phyloP scores from a whole-genome alignment of 2,888 invertebrate species.

The Erynnis tages region DNA sequence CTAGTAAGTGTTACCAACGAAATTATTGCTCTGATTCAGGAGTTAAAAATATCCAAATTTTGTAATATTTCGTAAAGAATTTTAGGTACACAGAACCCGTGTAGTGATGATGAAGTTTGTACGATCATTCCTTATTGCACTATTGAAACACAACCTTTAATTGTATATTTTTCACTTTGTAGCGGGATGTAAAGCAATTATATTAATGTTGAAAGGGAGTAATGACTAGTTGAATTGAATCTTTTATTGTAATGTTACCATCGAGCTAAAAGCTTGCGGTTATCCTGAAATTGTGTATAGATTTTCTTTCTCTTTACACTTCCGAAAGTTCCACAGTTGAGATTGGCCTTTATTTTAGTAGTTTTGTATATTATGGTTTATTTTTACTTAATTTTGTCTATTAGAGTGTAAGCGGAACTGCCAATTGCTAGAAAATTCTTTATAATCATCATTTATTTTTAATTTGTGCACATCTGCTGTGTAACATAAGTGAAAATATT shows the following conservation, averaged over 20 bases:
- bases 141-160: constrained; percentile 9
- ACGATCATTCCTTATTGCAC: constrained; percentile 19
- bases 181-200: constrained; percentile 17
- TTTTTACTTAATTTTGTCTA: constrained; percentile 17
- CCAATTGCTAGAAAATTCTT: constrained; percentile 15
- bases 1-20: constrained; percentile 9
- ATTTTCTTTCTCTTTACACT: constrained; percentile 6
- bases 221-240: constrained; percentile 1
- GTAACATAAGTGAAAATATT: constrained; percentile 8
- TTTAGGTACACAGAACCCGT: constrained; percentile 5
- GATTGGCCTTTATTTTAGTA: constrained; percentile 19
- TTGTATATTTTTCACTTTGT: constrained; percentile 6
- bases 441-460: constrained; percentile 16
- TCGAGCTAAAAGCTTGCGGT: constrained; percentile 1
- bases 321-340: constrained; percentile 11
- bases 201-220: neutral
- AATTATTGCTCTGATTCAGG: neutral
- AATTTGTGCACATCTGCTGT: constrained; percentile 15
- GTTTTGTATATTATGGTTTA: constrained; percentile 4
- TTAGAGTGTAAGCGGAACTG: constrained; percentile 20
- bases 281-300: constrained; percentile 7
- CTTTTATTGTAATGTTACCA: constrained; percentile 2
- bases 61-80: neutral
- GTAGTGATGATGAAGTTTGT: neutral
- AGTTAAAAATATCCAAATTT: neutral